A percentile compares a stretch with the other conserved stretches of the same genome.
phyloP scores from a whole-genome alignment of 2,888 invertebrate species.

The Cristatella mucedo region DNA sequence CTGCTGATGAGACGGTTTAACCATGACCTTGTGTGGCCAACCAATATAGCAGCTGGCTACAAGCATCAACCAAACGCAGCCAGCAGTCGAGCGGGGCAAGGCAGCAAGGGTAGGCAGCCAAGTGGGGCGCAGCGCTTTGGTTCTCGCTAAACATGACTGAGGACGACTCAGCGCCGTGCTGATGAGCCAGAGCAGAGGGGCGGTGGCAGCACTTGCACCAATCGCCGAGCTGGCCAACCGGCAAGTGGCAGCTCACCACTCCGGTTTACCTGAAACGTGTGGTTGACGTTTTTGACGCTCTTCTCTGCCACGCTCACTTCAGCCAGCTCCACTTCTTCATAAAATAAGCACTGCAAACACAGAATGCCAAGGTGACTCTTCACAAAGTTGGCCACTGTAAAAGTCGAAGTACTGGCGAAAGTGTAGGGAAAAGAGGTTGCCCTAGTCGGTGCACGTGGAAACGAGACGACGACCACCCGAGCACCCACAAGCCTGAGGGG shows the following conservation, averaged over 20 bases:
- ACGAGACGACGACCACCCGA: neutral
- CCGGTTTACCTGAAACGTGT: constrained; percentile 62
- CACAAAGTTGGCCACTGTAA: neutral
- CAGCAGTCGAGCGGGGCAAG: too few species aligned
- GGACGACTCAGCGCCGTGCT: neutral
- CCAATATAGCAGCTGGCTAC: too few species aligned
- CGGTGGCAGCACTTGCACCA: neutral
- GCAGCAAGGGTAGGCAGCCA: too few species aligned
- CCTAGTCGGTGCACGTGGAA: too few species aligned
- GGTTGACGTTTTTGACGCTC: constrained; percentile 67
- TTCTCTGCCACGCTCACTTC: constrained; percentile 72
- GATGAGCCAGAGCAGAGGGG: neutral
- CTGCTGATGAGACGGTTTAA: too few species aligned
- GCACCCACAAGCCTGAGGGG: too few species aligned
- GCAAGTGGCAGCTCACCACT: neutral
- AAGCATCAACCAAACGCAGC: too few species aligned
- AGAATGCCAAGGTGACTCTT: constrained; percentile 18
- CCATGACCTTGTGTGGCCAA: too few species aligned
- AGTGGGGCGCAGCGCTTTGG: too few species aligned
- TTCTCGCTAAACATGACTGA: too few species aligned
- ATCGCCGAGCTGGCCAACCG: neutral
- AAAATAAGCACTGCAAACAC: constrained; percentile 67
- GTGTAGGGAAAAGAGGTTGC: too few species aligned
- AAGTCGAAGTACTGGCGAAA: too few species aligned
- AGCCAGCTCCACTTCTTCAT: constrained; percentile 70